These are phyloP conservation scores for Antechinus flavipes DNA, from an alignment of 2,113 vertebrate species.

Conservation along the genomic window DNA sequence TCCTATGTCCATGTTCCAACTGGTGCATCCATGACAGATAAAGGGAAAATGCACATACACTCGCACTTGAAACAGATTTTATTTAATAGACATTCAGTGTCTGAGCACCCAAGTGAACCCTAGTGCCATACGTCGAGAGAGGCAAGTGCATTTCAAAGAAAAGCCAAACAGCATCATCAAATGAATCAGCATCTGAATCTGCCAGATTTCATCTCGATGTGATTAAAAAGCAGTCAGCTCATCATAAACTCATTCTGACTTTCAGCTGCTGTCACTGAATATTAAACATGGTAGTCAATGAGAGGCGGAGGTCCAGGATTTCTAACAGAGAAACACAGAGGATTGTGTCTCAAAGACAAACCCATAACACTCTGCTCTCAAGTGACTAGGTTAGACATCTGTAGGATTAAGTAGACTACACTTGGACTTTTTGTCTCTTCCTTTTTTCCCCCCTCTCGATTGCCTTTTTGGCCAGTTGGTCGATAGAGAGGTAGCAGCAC, in stretches of 20 bases:
- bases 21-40: background rate
- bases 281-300: background rate
- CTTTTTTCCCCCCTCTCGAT: background rate
- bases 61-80: background rate
- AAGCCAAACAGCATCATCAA: background rate
- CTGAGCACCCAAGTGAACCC: background rate
- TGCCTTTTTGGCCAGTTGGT: no score
- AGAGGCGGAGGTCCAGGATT: background rate
- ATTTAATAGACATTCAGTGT: background rate
- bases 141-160: background rate
- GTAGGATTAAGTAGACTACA: background rate
- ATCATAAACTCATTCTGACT: background rate
- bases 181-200: background rate
- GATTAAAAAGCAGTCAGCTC: slow-evolving; percentile 1
- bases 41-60: background rate
- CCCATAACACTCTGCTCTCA: background rate
- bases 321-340: rapidly evolving
- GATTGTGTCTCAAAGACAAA: background rate
- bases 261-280: background rate
- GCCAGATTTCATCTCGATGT: slow-evolving; percentile 16
- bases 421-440: background rate
- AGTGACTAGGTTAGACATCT: background rate
- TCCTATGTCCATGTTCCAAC: background rate
- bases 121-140: background rate
- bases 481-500: background rate